Evolutionary conservation across 1,140 invertebrate genomes (phyloP), one percentile per base, ranked within the genome.

Genomic region (Andricus grossulariae): DNA sequence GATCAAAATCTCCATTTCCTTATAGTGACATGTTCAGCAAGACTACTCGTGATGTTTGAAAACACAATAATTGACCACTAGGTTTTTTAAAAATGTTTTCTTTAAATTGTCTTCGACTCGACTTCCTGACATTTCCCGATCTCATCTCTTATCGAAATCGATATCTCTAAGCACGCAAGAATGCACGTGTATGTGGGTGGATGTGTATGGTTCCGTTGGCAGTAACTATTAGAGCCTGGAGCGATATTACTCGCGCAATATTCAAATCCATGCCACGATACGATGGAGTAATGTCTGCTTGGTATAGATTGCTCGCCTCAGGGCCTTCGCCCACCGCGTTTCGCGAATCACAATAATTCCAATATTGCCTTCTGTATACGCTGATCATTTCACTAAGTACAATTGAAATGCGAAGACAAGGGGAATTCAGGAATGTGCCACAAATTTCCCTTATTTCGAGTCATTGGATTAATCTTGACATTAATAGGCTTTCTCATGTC

Each of bases 291-390:
- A 85, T 88, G 86, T 87, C 89, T 90, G 86, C 82, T 86, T 86
- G 81, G 83, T 89, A 89, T 89, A 89, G 90, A 91, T 91, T 90
- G 88, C 86, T 89, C 83, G 85, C 88, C 88, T 85, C 78, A 78
- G 87, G 89, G 86, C 84, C 82, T 81, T 83, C 82, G 78, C 79
- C 82, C 80, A 75, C 52, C 84, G 76, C 73, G 82, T 80, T 82
- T 83, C 84, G 83, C 85, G 87, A 89, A 89, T 91, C 88, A 88
- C 89, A 91, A 91, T 90, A 91, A 90, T 91, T 91, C 82, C 88
- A 84, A 91, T 91, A 91, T 91, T 91, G 89, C 90, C 88, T 88
- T 83, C 87, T 87, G 83, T 88, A 87, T 84, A 79, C 80, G 86
- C 83, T 89, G 89, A 91, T 90, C 86, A 90, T 88, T 87, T 85